phyloP scores from a whole-genome alignment of 2,888 invertebrate genomes.

The Notocelia uddmanniana region DNA sequence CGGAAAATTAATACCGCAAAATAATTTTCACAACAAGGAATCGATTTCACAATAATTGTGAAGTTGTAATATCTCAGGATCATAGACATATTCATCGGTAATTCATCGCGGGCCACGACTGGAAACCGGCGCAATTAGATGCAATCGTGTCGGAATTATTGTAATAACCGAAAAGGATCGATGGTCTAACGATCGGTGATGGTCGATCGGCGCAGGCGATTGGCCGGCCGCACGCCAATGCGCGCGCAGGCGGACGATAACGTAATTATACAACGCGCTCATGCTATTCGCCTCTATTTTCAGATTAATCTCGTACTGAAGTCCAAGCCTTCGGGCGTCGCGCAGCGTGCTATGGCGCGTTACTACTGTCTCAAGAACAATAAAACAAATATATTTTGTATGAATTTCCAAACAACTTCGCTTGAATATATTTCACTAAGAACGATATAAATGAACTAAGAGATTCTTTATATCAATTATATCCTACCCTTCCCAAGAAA shows the following conservation, averaged over 20 bases:
- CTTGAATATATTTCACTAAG: too few species aligned
- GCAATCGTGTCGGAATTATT: conserved; percentile 83
- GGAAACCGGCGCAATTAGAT: conserved; percentile 82
- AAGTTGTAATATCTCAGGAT: conserved; percentile 58
- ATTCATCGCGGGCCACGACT: conserved; percentile 71
- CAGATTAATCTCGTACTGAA: conserved; percentile 53
- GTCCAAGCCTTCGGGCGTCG: conserved; percentile 10
- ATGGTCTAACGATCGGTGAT: conserved; percentile 75
- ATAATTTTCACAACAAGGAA: conserved; percentile 67
- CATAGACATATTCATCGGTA: conserved; percentile 69
- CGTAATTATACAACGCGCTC: conserved; percentile 78
- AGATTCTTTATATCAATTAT: too few species aligned
- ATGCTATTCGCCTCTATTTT: conserved; percentile 72
- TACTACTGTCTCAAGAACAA: not conserved
- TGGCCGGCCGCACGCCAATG: conserved; percentile 80
- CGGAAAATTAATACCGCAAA: conserved; percentile 67
- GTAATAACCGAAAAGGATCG: conserved; percentile 85
- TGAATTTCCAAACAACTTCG: not conserved
- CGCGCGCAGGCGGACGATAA: conserved; percentile 79
- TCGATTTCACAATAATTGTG: conserved; percentile 62
- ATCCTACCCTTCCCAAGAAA: too few species aligned
- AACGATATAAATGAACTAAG: too few species aligned
- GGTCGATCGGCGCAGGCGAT: conserved; percentile 65
- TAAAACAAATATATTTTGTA: not conserved
- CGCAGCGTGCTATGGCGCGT: not conserved